Conservation (phyloP, 2,888 invertebrate genomes). For the Hoplodrina blanda region DNA sequence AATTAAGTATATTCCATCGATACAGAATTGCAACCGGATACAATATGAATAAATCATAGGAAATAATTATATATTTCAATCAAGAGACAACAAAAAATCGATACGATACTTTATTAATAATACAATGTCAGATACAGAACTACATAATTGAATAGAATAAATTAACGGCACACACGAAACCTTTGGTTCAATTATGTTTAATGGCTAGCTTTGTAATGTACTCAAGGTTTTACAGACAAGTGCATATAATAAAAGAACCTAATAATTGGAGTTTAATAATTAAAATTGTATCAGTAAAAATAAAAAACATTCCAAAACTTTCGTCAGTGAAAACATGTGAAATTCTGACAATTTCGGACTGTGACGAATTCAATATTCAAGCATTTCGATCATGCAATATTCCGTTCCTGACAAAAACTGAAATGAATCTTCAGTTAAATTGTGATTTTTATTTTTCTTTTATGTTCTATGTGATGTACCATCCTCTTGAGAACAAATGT, state of each 20-base stretch:
- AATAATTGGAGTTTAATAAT: background rate
- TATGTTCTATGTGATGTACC: background rate
- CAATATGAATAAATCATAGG: constrained; percentile 9
- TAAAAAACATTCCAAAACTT: background rate
- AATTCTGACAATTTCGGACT: background rate
- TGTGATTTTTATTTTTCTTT: background rate
- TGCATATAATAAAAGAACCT: background rate
- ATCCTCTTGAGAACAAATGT: too few relatives aligned
- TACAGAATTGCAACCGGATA: constrained; percentile 20
- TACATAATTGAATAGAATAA: constrained; percentile 19
- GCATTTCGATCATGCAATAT: constrained; percentile 15
- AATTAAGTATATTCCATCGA: background rate
- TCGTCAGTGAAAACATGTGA: background rate
- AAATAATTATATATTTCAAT: constrained; percentile 10
- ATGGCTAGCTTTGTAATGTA: constrained; percentile 20
- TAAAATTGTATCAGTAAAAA: background rate
- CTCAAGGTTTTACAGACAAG: constrained; percentile 38
- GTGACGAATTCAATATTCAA: constrained; percentile 14
- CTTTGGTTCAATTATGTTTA: constrained; percentile 1
- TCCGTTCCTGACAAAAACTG: background rate
- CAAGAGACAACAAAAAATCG: background rate
- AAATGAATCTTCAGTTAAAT: too few relatives aligned
- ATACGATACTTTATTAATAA: constrained; percentile 24
- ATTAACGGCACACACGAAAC: constrained; percentile 13
- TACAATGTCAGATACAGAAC: constrained; percentile 16